phyloP scores from a whole-genome alignment of 2,797 vertebrate genomes.

The Neomorphus geoffroyi region DNA sequence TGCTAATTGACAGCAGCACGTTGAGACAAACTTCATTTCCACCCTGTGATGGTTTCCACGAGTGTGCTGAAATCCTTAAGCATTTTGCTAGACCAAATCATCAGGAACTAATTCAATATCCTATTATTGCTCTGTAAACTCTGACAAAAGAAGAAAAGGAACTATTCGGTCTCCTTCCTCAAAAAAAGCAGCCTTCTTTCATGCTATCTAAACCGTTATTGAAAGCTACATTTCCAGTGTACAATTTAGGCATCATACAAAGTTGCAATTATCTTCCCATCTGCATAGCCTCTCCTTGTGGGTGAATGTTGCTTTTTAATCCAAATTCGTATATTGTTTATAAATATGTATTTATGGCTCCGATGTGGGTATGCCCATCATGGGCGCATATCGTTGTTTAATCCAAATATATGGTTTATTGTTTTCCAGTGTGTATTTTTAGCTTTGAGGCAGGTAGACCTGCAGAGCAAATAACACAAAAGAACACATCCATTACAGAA shows the following conservation, averaged over 20 bases:
- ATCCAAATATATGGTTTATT: conserved; percentile 24
- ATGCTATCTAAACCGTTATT: background rate
- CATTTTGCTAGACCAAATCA: conserved; percentile 16
- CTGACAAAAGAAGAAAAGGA: conserved; percentile 19
- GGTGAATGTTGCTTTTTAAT: conserved; percentile 11
- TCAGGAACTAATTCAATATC: conserved; percentile 38
- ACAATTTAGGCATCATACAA: background rate
- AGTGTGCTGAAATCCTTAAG: background rate
- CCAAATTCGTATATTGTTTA: conserved; percentile 21
- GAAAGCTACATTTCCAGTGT: conserved; percentile 18
- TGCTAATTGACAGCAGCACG: background rate
- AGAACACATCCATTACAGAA: background rate
- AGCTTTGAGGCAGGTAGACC: background rate
- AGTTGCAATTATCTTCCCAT: conserved; percentile 50
- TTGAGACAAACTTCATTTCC: background rate
- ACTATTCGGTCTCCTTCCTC: background rate
- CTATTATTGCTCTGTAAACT: conserved; percentile 14
- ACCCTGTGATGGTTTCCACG: background rate
- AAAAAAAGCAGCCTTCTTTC: conserved; percentile 7
- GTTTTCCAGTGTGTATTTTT: conserved; percentile 17
- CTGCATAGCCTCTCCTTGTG: background rate
- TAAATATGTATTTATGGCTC: conserved; percentile 33
- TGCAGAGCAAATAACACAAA: conserved; percentile 34
- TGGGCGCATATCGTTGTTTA: conserved; percentile 9
- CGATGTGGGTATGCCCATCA: background rate